phyloP scores from a whole-genome alignment of 2,888 invertebrate genomes.

The Philereme vetulata region DNA sequence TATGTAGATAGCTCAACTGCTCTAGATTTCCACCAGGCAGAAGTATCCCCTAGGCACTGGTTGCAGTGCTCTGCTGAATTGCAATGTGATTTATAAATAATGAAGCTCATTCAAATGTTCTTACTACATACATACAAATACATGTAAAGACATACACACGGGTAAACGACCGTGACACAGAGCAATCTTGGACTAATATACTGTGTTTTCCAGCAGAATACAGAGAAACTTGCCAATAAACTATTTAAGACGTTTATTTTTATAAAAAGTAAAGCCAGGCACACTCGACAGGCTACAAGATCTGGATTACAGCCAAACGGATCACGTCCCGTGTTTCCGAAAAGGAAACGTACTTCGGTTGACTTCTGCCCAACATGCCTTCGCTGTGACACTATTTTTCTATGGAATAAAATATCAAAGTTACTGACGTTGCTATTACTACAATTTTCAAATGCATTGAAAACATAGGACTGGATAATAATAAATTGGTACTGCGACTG shows the following conservation, averaged over 20 bases:
- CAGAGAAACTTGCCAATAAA: slow-evolving; percentile 20
- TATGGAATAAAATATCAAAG: slow-evolving; percentile 34
- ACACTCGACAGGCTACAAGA: slow-evolving; percentile 44
- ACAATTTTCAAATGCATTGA: slow-evolving; percentile 12
- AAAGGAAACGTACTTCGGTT: slow-evolving; percentile 53
- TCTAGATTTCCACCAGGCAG: too few species aligned
- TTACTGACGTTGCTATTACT: slow-evolving; percentile 12
- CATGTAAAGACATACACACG: too few species aligned
- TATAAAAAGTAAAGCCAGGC: slow-evolving; percentile 28
- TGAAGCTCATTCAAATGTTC: too few species aligned
- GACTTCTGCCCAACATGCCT: slow-evolving; percentile 52
- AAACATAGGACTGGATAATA: not conserved
- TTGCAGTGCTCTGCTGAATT: too few species aligned
- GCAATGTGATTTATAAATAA: too few species aligned
- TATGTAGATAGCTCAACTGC: too few species aligned
- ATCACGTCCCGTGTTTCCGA: slow-evolving; percentile 63
- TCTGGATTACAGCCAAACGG: slow-evolving; percentile 69
- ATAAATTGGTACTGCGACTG: too few species aligned
- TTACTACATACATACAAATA: too few species aligned
- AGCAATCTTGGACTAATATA: too few species aligned
- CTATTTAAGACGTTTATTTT: slow-evolving; percentile 27
- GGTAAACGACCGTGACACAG: too few species aligned
- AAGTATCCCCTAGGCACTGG: too few species aligned
- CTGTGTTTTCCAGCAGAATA: not conserved
- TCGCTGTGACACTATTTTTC: slow-evolving; percentile 48